These are phyloP conservation scores for Tarsius wallacei DNA, from an alignment of 2,797 vertebrate species.

Conservation along the genomic window DNA sequence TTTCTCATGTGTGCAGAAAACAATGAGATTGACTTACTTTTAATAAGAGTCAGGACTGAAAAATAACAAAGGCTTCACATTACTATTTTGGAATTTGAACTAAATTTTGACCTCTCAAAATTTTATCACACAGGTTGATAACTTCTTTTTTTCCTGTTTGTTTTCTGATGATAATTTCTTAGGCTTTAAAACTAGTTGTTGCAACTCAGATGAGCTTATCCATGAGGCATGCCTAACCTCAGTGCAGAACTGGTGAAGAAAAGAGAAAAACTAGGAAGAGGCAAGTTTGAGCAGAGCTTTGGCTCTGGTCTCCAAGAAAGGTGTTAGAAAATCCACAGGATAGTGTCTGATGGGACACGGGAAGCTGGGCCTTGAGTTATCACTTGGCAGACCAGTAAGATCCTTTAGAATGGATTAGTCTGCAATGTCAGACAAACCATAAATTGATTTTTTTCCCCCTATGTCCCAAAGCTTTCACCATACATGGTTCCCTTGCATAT, in stretches of 20 bases:
- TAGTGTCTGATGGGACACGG: not conserved
- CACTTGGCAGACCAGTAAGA: not conserved
- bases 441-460: not conserved
- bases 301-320: not conserved
- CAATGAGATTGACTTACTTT: conserved; percentile 11
- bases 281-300: not conserved
- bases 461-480: not conserved
- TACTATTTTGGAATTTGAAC: not conserved
- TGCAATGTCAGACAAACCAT: not conserved
- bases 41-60: conserved; percentile 21
- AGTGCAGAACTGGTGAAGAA: not conserved
- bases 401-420: not conserved
- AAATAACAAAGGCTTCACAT: not conserved
- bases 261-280: not conserved
- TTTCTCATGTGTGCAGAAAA: not conserved
- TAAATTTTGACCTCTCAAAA: conserved; percentile 13
- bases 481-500: not conserved
- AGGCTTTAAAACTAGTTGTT: not conserved
- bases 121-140: not conserved
- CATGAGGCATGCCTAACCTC: not conserved
- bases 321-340: not conserved
- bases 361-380: not conserved
- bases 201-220: not conserved
- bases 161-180: not conserved
- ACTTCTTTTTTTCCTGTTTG: not conserved